Percentiles rank a stretch among this genome's conserved stretches.
These are phyloP conservation scores for Nymphicus hollandicus DNA, from an alignment of 2,113 vertebrate genomes.

Conservation along the genomic window DNA sequence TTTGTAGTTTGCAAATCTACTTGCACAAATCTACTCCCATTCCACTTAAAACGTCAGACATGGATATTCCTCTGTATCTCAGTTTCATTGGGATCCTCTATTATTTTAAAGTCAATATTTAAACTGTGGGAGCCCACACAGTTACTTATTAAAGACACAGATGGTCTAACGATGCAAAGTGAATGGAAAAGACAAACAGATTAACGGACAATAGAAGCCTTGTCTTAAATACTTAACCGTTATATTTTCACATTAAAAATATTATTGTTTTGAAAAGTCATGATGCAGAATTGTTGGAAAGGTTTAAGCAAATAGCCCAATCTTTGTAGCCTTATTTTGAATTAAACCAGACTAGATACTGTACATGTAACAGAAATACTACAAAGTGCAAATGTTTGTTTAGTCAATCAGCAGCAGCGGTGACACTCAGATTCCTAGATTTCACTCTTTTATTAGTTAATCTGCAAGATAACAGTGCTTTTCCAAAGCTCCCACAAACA, in stretches of 20 bases:
- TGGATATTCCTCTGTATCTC: constrained; percentile 7
- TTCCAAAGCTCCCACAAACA: background rate
- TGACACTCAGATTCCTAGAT: background rate
- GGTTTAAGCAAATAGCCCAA: background rate
- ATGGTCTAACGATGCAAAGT: background rate
- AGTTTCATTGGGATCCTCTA: background rate
- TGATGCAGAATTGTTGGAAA: background rate
- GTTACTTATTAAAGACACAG: constrained; percentile 56
- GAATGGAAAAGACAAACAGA: background rate
- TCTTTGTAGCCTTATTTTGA: background rate
- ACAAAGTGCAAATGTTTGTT: background rate
- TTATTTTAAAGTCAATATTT: constrained; percentile 47
- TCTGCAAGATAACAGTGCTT: background rate
- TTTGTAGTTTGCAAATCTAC: background rate
- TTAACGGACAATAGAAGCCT: background rate
- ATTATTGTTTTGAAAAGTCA: background rate
- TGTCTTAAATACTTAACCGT: background rate
- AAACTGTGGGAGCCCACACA: background rate
- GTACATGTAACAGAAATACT: background rate
- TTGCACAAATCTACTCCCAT: background rate
- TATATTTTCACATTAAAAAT: background rate
- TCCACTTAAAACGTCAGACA: background rate
- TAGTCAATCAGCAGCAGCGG: background rate
- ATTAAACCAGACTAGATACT: background rate
- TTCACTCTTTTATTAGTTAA: background rate